Evolutionary conservation across 2,888 invertebrate species (phyloP), one percentile per base, ranked within the genome.

Genomic region (Papilio elwesi): DNA sequence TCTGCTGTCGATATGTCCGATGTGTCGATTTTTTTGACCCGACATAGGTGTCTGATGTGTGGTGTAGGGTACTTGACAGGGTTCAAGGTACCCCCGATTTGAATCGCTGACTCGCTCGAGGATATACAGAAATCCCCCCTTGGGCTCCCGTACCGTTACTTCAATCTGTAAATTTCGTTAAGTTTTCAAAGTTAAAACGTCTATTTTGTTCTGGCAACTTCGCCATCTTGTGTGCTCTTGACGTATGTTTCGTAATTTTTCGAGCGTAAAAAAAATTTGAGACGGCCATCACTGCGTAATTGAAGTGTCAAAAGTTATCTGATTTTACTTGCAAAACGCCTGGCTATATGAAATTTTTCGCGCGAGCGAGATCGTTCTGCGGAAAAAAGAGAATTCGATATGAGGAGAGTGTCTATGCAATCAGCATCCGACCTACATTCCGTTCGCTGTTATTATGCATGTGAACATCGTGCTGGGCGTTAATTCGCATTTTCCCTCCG

Each of bases 271-370:
- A 79, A 91, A 91, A 91, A 90, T 90, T 90, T 87, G 86, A 90
- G 85, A 80, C 88, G 85, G 85, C 90, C 90, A 90, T 92, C 92
- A 90, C 89, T 87, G 81, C 88, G 91, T 93, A 93, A 93, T 93
- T 93, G 93, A 91, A 92, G 92, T 93, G 93, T 93, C 93, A 93
- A 93, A 93, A 93, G 92, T 93, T 93, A 88, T 90, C 91, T 92
- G 92, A 93, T 93, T 93, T 93, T 90, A 93, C 93, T 93, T 93
- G 92, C 93, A 93, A 93, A 93, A 86, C 89, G 89, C 87, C 87
- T 87, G 85, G 88, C 88, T 87, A 89, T 92, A 91, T 92, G 91
- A 92, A 93, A 93, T 92, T 90, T 92, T 91, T 91, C 89, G 89
- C 90, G 87, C 86, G 82, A 80, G 84, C 87, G 89, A 87, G 85